Conservation (phyloP, 2,113 vertebrate genomes). For the Ctenodactylus gundi region DNA sequence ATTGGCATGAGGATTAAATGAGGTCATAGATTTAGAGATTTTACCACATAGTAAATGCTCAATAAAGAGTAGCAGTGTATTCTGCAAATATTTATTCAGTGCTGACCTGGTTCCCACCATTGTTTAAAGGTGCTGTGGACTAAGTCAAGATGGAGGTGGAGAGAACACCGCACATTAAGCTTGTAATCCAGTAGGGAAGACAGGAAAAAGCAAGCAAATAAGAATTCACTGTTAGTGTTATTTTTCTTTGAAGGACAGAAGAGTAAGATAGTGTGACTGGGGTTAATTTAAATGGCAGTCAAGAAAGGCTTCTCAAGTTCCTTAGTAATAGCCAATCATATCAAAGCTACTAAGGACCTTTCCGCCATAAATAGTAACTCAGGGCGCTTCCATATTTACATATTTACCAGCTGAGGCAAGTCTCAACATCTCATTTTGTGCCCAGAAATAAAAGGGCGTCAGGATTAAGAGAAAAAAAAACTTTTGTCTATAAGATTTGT, state of each 20-base stretch:
- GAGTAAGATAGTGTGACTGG: not conserved
- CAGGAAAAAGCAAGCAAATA: not conserved
- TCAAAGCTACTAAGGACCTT: not conserved
- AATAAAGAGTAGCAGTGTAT: not conserved
- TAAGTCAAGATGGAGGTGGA: not conserved
- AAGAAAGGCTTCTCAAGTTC: not conserved
- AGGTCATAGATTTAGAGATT: constrained; percentile 2
- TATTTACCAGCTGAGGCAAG: constrained; percentile 1
- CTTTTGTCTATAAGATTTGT: not conserved
- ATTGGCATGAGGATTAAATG: constrained; percentile 5
- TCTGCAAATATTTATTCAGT: not conserved
- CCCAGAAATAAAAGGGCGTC: not conserved
- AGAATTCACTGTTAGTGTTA: not conserved
- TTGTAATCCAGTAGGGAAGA: not conserved
- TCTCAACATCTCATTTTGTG: constrained; percentile 6
- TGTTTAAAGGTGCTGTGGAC: constrained; percentile 1
- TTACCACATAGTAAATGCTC: constrained; percentile 16
- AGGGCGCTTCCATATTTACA: constrained; percentile 9
- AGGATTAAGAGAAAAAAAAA: not conserved
- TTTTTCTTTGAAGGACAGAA: not conserved
- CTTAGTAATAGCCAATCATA: not conserved
- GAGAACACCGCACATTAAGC: not conserved
- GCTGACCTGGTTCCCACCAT: not conserved
- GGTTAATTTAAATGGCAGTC: not conserved
- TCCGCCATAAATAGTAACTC: not conserved